Percentiles rank a stretch among this genome's conserved stretches.
phyloP scores from a whole-genome alignment of 1,140 invertebrate genomes.

The Drosophila erecta region DNA sequence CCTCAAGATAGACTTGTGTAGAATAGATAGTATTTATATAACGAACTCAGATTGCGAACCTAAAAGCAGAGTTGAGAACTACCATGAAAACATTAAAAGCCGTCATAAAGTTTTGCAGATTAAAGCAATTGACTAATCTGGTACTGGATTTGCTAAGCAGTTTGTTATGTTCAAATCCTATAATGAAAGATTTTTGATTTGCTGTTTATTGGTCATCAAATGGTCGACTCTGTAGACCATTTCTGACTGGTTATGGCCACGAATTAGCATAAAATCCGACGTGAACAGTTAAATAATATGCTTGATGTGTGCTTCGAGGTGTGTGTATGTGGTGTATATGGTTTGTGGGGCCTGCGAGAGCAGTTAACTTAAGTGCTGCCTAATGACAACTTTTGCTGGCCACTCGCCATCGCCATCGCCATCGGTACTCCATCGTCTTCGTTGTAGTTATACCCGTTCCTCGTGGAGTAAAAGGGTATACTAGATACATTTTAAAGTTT shows the following conservation, averaged over 20 bases:
- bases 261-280: slow-evolving; percentile 75
- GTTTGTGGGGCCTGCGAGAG: slow-evolving; percentile 36
- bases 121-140: slow-evolving; percentile 6
- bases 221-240: slow-evolving; percentile 23
- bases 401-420: slow-evolving; percentile 38
- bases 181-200: slow-evolving; percentile 20
- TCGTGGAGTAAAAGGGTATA: no score
- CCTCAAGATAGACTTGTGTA: background rate
- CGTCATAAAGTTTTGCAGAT: slow-evolving; percentile 13
- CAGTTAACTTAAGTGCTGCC: slow-evolving; percentile 72
- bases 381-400: slow-evolving; percentile 64
- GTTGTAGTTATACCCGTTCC: slow-evolving; percentile 4
- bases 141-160: slow-evolving; percentile 5
- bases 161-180: slow-evolving; percentile 1
- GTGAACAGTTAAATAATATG: slow-evolving; percentile 83
- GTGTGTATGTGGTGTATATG: background rate
- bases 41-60: background rate
- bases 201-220: slow-evolving; percentile 47
- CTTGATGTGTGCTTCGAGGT: slow-evolving; percentile 39
- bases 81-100: background rate
- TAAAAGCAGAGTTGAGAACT: background rate
- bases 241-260: slow-evolving; percentile 42
- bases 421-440: slow-evolving; percentile 10
- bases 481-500: no score
- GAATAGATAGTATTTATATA: slow-evolving; percentile 2